A percentile compares a stretch with the other conserved stretches of the same genome.
Evolutionary conservation across 2,888 invertebrate genomes (phyloP).

Genomic region (Dicyrtoma fusca): DNA sequence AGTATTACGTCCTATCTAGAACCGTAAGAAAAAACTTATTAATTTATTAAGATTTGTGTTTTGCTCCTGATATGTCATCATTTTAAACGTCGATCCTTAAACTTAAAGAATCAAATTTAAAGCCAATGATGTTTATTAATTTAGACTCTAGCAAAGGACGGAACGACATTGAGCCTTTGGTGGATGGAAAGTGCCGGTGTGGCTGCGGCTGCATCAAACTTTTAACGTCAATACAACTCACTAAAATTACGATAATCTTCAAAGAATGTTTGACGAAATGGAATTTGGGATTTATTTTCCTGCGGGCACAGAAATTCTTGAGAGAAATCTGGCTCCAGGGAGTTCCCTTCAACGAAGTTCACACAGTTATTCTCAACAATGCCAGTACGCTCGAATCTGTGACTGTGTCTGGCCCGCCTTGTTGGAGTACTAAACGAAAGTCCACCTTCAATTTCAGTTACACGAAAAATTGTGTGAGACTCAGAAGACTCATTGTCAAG

Average conservation of each 20-base stretch:
- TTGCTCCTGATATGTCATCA: too few relatives aligned
- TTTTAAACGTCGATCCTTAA: too few relatives aligned
- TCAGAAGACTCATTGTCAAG: constrained; percentile 2
- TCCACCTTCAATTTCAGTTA: constrained; percentile 9
- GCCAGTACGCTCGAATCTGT: constrained; percentile 7
- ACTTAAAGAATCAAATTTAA: too few relatives aligned
- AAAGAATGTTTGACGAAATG: constrained; percentile 12
- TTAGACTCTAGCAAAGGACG: constrained; percentile 12
- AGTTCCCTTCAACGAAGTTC: constrained; percentile 20
- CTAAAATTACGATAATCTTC: constrained; percentile 5
- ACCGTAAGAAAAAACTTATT: too few relatives aligned
- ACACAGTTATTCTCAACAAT: constrained; percentile 22
- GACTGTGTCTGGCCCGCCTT: not conserved
- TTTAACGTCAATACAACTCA: not conserved
- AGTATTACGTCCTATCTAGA: too few relatives aligned
- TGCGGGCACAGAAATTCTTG: constrained; percentile 20
- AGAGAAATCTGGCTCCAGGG: constrained; percentile 19
- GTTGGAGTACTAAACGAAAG: constrained; percentile 6
- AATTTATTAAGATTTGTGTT: too few relatives aligned
- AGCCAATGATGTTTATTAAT: too few relatives aligned
- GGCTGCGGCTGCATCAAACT: constrained; percentile 11
- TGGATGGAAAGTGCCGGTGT: too few relatives aligned
- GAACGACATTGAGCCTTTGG: constrained; percentile 2
- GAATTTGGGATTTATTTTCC: constrained; percentile 24
- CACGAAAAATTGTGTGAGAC: constrained; percentile 13